A percentile compares a stretch with the other conserved stretches of the same genome.
Evolutionary conservation across 30 jellyfish, hydroid and myxozoan species (phyloP).

Genomic region (Cassiopea andromeda): DNA sequence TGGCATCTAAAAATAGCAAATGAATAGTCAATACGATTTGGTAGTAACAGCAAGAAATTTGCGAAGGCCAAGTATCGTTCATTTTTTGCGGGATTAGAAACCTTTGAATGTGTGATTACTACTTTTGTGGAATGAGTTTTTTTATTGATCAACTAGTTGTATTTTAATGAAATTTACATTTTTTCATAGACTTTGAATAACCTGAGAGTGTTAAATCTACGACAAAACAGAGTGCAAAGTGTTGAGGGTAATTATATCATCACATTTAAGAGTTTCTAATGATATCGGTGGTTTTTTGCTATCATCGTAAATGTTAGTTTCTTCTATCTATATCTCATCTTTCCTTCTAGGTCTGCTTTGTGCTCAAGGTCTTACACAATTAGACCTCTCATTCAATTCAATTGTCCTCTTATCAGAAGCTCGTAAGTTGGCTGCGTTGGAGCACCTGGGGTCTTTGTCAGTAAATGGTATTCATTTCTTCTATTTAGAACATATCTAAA

Average conservation of each 20-base stretch:
- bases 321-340: not conserved
- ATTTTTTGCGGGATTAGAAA: too few relatives aligned
- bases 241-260: conserved; percentile 67
- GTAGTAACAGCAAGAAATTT: too few relatives aligned
- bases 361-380: conserved; percentile 77
- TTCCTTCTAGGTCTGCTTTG: conserved; percentile 72
- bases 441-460: conserved; percentile 57
- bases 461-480: conserved; percentile 61
- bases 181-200: conserved; percentile 69
- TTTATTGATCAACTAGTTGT: too few relatives aligned
- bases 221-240: conserved; percentile 84
- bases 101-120: too few relatives aligned
- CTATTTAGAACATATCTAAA: too few relatives aligned
- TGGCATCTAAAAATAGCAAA: too few relatives aligned
- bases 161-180: not conserved
- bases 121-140: too few relatives aligned
- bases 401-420: conserved; percentile 73
- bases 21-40: too few relatives aligned
- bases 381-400: conserved; percentile 70
- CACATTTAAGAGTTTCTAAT: too few relatives aligned
- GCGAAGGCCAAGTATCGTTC: too few relatives aligned
- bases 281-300: too few relatives aligned
- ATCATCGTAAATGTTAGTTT: not conserved
- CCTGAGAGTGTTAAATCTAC: conserved; percentile 61
- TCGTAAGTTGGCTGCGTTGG: conserved; percentile 79